These are phyloP conservation scores for Cosmopolites sordidus DNA, from an alignment of 2,888 invertebrate genomes.

Conservation along the genomic window DNA sequence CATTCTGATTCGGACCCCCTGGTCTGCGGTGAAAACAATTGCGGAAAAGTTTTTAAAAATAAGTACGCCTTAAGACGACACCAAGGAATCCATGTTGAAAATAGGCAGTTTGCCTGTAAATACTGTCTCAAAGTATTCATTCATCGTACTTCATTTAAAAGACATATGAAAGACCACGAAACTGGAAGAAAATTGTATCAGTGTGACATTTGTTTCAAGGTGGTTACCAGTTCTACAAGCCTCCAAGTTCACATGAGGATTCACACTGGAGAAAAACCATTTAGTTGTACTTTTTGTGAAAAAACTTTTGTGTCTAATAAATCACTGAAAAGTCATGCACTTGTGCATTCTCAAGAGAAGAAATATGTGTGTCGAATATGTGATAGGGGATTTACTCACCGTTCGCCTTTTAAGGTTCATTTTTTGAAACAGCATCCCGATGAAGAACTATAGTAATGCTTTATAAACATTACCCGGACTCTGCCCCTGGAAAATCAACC, in stretches of 20 bases:
- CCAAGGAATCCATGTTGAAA: slow-evolving; percentile 17
- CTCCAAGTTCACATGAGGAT: slow-evolving; percentile 36
- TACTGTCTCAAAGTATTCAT: slow-evolving; percentile 53
- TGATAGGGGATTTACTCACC: slow-evolving; percentile 22
- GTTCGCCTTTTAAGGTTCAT: slow-evolving; percentile 22
- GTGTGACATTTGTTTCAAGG: slow-evolving; percentile 18
- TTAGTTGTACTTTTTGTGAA: slow-evolving; percentile 30
- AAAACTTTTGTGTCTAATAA: slow-evolving; percentile 23
- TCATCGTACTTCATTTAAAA: slow-evolving; percentile 55
- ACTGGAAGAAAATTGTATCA: slow-evolving; percentile 15
- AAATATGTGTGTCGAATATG: slow-evolving; percentile 24
- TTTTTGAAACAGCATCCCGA: slow-evolving; percentile 20
- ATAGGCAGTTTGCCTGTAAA: slow-evolving; percentile 24
- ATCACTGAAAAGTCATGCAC: slow-evolving; percentile 19
- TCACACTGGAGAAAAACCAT: slow-evolving; percentile 26
- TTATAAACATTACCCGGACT: no score
- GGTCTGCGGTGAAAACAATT: slow-evolving; percentile 18
- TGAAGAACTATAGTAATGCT: slow-evolving; percentile 8
- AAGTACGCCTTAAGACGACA: slow-evolving; percentile 28
- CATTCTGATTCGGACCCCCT: slow-evolving; percentile 13
- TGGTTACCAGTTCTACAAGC: slow-evolving; percentile 43
- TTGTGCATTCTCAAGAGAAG: slow-evolving; percentile 23
- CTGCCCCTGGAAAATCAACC: no score
- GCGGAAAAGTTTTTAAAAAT: slow-evolving; percentile 31
- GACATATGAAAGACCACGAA: slow-evolving; percentile 46